Conservation (phyloP, 2,888 invertebrate species). For the Macrosiphum euphorbiae region DNA sequence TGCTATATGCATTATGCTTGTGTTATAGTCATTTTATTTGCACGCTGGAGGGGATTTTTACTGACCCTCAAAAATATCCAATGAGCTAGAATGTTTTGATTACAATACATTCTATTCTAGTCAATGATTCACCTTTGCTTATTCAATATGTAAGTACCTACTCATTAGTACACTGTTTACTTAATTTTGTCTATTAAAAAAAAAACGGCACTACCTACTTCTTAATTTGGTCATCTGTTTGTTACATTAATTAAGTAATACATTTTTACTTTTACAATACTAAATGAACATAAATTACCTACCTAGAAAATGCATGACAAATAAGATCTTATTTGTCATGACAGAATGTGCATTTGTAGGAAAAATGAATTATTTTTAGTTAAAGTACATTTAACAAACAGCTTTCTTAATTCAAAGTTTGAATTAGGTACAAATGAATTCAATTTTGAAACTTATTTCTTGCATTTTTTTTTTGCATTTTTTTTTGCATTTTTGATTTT, state of each 20-base stretch:
- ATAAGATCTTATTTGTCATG: too few relatives aligned
- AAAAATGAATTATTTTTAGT: not conserved
- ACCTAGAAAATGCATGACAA: too few relatives aligned
- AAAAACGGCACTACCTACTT: not conserved
- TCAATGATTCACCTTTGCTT: constrained; percentile 46
- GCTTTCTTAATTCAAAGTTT: not conserved
- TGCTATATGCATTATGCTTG: constrained; percentile 10
- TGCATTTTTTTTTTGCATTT: not conserved
- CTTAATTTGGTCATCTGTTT: not conserved
- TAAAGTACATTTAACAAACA: not conserved
- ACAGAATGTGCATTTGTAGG: not conserved
- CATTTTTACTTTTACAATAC: not conserved
- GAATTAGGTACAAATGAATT: not conserved
- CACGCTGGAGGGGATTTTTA: constrained; percentile 47
- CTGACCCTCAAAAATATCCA: constrained; percentile 47
- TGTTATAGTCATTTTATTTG: constrained; percentile 35
- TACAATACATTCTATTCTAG: constrained; percentile 21
- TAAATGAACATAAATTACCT: not conserved
- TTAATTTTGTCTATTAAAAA: not conserved
- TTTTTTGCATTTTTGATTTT: not conserved
- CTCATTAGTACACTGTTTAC: not conserved
- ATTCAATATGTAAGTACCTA: constrained; percentile 45
- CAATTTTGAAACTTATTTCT: too few relatives aligned
- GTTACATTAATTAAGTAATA: not conserved
- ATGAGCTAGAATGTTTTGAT: constrained; percentile 45